These are phyloP conservation scores for Scartelaos histophorus DNA, from an alignment of 2,113 vertebrate species.

Conservation along the genomic window DNA sequence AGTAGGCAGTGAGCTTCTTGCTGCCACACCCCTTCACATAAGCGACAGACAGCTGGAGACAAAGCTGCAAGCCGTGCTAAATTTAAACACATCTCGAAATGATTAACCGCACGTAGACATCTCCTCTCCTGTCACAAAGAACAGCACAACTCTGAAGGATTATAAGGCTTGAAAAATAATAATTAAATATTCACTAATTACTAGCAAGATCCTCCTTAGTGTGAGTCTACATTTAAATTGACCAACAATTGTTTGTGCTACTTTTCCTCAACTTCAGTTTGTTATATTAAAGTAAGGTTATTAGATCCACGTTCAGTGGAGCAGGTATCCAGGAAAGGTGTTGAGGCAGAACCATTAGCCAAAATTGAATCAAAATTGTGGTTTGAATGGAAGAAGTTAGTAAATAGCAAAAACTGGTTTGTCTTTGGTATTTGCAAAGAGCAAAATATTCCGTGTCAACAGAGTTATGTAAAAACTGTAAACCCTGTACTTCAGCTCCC, in stretches of 20 bases:
- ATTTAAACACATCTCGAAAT: constrained; percentile 13
- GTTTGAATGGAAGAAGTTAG: not conserved
- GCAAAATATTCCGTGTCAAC: not conserved
- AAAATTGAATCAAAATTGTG: not conserved
- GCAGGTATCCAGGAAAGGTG: constrained; percentile 25
- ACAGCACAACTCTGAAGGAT: not conserved
- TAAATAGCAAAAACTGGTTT: not conserved
- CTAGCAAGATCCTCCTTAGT: not conserved
- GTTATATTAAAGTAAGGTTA: not conserved
- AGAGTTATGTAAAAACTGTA: not conserved
- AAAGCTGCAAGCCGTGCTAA: constrained; percentile 14
- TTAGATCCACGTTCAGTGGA: constrained; percentile 17
- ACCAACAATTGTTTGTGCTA: constrained; percentile 16
- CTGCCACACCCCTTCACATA: constrained; percentile 30
- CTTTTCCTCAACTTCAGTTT: constrained; percentile 34
- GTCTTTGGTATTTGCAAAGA: not conserved
- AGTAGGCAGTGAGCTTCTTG: constrained; percentile 11
- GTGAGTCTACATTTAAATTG: not conserved
- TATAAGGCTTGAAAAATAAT: not conserved
- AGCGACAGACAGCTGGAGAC: constrained; percentile 19
- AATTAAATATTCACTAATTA: not conserved
- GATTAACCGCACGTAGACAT: constrained; percentile 26
- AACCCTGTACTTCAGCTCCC: not conserved
- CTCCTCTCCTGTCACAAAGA: constrained; percentile 30
- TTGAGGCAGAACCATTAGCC: not conserved